A percentile compares a stretch with the other conserved stretches of the same genome.
phyloP scores from a whole-genome alignment of 2,888 invertebrate genomes.

The Autographa pulchrina region DNA sequence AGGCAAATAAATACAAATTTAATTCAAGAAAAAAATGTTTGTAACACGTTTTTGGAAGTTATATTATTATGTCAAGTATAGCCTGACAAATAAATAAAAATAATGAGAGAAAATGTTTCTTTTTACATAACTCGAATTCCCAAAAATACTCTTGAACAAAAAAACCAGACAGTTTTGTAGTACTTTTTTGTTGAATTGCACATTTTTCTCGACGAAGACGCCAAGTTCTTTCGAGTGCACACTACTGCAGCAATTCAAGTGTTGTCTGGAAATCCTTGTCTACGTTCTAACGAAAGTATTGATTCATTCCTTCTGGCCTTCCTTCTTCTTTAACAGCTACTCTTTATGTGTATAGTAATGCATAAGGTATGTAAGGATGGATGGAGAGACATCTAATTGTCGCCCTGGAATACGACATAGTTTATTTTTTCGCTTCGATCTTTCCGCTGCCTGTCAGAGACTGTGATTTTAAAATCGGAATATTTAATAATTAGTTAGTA shows the following conservation, averaged over 20 bases:
- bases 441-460: too few species aligned
- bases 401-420: too few species aligned
- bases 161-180: not conserved
- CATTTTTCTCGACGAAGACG: constrained; percentile 18
- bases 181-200: constrained; percentile 1
- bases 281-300: constrained; percentile 24
- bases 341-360: not conserved
- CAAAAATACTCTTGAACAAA: not conserved
- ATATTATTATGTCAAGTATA: too few species aligned
- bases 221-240: constrained; percentile 23
- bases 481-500: too few species aligned
- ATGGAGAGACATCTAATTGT: not conserved
- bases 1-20: too few species aligned
- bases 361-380: not conserved
- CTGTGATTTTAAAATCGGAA: too few species aligned
- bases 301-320: constrained; percentile 10
- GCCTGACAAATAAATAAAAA: too few species aligned
- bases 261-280: constrained; percentile 25
- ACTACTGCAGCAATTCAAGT: constrained; percentile 38
- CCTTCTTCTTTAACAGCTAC: not conserved
- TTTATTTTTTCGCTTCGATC: too few species aligned
- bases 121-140: too few species aligned
- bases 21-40: too few species aligned
- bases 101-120: too few species aligned
- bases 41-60: too few species aligned